phyloP scores from a whole-genome alignment of 1,140 invertebrate genomes.

The Daktulosphaira vitifoliae region DNA sequence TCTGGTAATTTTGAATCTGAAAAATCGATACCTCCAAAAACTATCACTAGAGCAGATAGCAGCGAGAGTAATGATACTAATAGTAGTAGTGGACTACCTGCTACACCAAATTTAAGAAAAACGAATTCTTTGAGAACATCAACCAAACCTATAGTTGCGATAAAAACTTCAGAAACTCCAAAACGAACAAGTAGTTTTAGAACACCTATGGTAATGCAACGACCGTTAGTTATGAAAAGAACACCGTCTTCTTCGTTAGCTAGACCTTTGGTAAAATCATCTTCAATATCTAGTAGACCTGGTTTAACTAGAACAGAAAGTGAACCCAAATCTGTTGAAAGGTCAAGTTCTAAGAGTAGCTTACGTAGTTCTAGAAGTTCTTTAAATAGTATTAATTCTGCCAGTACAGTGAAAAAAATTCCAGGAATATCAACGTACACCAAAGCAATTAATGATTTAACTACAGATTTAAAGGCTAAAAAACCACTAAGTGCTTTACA shows the following conservation, averaged over 20 bases:
- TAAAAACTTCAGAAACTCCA: not conserved
- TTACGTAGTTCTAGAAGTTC: conserved; percentile 71
- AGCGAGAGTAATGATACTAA: conserved; percentile 38
- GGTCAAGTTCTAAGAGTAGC: conserved; percentile 60
- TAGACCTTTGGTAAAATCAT: not conserved
- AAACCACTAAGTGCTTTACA: conserved; percentile 47
- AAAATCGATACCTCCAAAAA: conserved; percentile 31
- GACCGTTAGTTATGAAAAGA: not conserved
- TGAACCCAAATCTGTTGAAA: conserved; percentile 45
- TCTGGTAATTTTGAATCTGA: conserved; percentile 62
- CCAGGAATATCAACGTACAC: conserved; percentile 41
- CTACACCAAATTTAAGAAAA: conserved; percentile 34
- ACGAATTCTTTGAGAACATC: not conserved
- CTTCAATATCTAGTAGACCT: conserved; percentile 37
- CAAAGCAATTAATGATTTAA: conserved; percentile 41
- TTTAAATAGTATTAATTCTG: conserved; percentile 61
- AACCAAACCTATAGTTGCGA: not conserved
- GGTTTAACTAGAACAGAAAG: not conserved
- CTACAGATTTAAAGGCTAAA: conserved; percentile 40
- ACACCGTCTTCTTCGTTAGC: not conserved
- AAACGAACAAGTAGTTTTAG: conserved; percentile 32
- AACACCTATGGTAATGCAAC: conserved; percentile 34
- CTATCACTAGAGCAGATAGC: conserved; percentile 39
- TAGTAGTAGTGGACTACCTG: conserved; percentile 39
- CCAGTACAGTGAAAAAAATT: conserved; percentile 55